Conservation (phyloP, 2,797 vertebrate species). For the Chelonia mydas region DNA sequence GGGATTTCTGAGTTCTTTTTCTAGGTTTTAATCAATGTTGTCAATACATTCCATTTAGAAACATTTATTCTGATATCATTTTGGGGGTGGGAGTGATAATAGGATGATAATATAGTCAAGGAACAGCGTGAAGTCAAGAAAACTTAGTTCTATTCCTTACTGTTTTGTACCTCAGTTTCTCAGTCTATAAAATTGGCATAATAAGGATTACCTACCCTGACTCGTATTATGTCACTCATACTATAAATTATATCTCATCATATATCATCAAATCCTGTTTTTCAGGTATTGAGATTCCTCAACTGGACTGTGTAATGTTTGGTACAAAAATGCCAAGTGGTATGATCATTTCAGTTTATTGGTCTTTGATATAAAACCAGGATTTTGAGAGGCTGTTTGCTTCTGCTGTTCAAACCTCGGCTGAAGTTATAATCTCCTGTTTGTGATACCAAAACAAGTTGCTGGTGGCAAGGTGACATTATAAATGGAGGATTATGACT, state of each 20-base stretch:
- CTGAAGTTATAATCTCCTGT: not conserved
- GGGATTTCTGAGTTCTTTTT: not conserved
- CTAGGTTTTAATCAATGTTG: accelerated
- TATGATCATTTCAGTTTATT: constrained; percentile 50
- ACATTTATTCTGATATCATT: not conserved
- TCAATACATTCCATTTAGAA: not conserved
- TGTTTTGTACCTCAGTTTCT: not conserved
- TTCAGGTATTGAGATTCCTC: constrained; percentile 66
- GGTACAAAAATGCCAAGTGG: constrained; percentile 58
- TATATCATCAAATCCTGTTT: constrained; percentile 69
- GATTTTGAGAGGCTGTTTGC: not conserved
- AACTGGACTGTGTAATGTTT: constrained; percentile 57
- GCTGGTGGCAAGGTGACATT: not conserved
- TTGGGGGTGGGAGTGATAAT: not conserved
- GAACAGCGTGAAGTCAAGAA: not conserved
- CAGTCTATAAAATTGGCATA: not conserved
- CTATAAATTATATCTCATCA: constrained; percentile 38
- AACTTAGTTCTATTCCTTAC: not conserved
- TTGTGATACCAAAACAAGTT: not conserved
- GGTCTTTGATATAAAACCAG: constrained; percentile 29
- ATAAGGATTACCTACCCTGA: not conserved
- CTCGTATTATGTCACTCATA: constrained; percentile 29
- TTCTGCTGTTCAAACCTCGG: constrained; percentile 25
- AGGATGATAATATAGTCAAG: not conserved
- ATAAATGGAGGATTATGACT: not conserved